phyloP scores from a whole-genome alignment of 2,888 invertebrate genomes.

The Dendrolimus pini region DNA sequence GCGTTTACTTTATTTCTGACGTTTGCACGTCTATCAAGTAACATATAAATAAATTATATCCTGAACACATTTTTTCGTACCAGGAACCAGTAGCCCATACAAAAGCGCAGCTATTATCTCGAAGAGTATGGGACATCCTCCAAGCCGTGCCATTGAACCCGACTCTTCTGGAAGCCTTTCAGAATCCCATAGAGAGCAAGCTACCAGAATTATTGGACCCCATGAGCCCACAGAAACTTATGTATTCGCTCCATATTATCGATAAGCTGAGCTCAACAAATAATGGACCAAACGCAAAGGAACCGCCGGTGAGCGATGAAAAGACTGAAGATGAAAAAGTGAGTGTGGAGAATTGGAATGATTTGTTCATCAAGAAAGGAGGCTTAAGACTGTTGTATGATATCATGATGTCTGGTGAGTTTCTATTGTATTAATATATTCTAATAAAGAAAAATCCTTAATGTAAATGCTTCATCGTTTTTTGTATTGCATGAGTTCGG shows the following conservation, averaged over 20 bases:
- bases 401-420: slow-evolving; percentile 90
- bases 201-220: slow-evolving; percentile 89
- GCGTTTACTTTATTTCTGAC: too few species aligned
- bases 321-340: slow-evolving; percentile 55
- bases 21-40: too few species aligned
- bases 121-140: slow-evolving; percentile 96
- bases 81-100: slow-evolving; percentile 86
- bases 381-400: slow-evolving; percentile 92
- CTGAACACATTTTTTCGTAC: slow-evolving; percentile 8
- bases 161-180: slow-evolving; percentile 88
- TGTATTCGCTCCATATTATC: slow-evolving; percentile 96
- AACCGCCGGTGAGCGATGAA: slow-evolving; percentile 34
- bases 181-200: slow-evolving; percentile 81
- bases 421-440: background rate
- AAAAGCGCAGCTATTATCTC: slow-evolving; percentile 91
- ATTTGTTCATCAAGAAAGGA: slow-evolving; percentile 89
- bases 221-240: slow-evolving; percentile 93
- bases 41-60: too few species aligned
- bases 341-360: slow-evolving; percentile 79
- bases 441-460: too few species aligned
- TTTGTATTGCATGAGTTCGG: too few species aligned
- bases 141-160: slow-evolving; percentile 95
- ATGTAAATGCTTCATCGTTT: too few species aligned
- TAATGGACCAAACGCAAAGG: slow-evolving; percentile 41
- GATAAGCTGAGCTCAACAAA: slow-evolving; percentile 61